Percentiles rank a stretch among this genome's conserved stretches.
Conservation (phyloP, 2,888 invertebrate species). For the Electrophaes corylata region DNA sequence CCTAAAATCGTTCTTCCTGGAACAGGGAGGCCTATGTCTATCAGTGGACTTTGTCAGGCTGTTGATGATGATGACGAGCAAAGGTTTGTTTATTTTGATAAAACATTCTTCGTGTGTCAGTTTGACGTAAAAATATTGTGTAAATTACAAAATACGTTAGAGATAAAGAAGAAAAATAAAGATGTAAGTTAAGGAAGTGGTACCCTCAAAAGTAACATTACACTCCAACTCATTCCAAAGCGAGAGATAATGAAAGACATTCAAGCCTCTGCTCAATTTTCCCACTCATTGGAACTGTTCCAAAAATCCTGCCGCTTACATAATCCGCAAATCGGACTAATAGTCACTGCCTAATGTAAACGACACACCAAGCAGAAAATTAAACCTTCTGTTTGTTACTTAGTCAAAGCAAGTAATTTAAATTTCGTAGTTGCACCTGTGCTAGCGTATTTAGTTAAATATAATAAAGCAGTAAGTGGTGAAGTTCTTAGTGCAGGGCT, state of each 20-base stretch:
- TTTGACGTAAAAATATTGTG: no score
- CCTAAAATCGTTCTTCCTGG: no score
- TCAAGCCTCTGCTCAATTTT: slow-evolving; percentile 26
- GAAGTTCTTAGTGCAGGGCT: no score
- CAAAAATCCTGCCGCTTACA: slow-evolving; percentile 27
- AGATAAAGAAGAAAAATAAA: no score
- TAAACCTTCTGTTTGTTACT: not conserved
- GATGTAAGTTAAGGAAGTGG: not conserved
- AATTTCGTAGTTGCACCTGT: not conserved
- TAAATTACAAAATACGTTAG: no score
- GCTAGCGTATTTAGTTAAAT: not conserved
- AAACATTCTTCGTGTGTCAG: no score
- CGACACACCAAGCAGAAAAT: slow-evolving; percentile 19
- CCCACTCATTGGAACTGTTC: slow-evolving; percentile 27
- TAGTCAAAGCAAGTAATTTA: not conserved
- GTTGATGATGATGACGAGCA: no score
- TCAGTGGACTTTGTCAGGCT: no score
- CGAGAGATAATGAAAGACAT: slow-evolving; percentile 26
- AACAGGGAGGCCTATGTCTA: no score
- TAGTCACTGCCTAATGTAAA: slow-evolving; percentile 17
- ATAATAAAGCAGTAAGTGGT: no score
- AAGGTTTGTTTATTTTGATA: no score
- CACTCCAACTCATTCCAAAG: slow-evolving; percentile 19
- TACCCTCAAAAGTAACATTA: slow-evolving; percentile 1
- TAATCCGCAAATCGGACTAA: slow-evolving; percentile 32